phyloP scores from a whole-genome alignment of 2,888 invertebrate species.

The Nephrotoma guestfalica region DNA sequence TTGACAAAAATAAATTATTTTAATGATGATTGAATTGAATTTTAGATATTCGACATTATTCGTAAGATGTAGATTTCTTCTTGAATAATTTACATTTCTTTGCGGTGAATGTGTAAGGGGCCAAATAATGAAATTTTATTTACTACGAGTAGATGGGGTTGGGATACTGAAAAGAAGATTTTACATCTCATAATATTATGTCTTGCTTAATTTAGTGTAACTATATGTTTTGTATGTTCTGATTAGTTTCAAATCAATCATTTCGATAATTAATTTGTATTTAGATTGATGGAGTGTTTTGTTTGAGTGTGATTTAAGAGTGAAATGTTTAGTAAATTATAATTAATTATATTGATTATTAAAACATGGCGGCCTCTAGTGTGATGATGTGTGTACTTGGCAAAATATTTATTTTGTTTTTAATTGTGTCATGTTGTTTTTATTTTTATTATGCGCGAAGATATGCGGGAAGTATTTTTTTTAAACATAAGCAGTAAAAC shows the following conservation, averaged over 20 bases:
- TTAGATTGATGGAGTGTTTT: neutral
- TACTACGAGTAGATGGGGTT: neutral
- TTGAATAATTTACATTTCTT: neutral
- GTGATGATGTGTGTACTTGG: neutral
- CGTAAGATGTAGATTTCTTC: neutral
- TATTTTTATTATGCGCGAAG: neutral
- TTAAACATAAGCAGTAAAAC: neutral
- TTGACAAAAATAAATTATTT: neutral
- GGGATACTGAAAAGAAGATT: neutral
- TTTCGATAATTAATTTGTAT: neutral
- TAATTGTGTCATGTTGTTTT: neutral
- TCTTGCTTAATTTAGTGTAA: neutral
- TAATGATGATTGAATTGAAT: neutral
- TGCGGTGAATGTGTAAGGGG: neutral
- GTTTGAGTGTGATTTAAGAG: neutral
- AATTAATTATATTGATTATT: neutral
- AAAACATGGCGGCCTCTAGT: neutral
- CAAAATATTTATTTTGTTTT: neutral
- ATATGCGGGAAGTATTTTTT: neutral
- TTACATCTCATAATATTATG: neutral
- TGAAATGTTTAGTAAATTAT: neutral
- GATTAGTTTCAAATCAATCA: neutral
- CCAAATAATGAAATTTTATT: neutral
- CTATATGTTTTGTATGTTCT: neutral
- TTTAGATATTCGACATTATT: neutral